Percentiles rank a stretch among this genome's conserved stretches.
These are phyloP conservation scores for Colossoma macropomum DNA, from an alignment of 2,113 vertebrate genomes.

Conservation along the genomic window DNA sequence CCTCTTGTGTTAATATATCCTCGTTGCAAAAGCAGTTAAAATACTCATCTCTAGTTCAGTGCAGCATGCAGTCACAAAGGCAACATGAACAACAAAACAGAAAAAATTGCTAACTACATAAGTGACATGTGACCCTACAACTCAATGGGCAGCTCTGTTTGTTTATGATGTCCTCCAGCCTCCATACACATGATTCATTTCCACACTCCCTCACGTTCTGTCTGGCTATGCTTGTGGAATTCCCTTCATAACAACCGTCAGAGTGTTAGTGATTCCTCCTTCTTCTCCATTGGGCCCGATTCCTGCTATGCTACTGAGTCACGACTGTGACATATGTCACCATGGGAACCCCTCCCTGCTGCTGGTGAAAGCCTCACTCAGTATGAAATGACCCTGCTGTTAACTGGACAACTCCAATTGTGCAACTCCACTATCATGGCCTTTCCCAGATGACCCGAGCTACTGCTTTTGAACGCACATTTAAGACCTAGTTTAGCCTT, in stretches of 20 bases:
- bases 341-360: neutral
- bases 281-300: neutral
- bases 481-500: neutral
- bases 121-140: neutral
- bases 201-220: constrained; percentile 8
- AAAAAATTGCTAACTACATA: neutral
- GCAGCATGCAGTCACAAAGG: neutral
- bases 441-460: constrained; percentile 32
- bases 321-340: constrained; percentile 25
- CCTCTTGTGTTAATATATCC: neutral
- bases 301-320: constrained; percentile 28
- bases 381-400: constrained; percentile 30
- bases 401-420: constrained; percentile 38
- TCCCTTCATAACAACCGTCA: neutral
- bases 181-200: constrained; percentile 13
- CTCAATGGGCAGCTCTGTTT: constrained; percentile 13
- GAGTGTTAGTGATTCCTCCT: constrained; percentile 15
- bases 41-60: no score
- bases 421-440: neutral
- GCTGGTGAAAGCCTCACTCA: constrained; percentile 33
- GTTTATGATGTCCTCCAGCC: neutral
- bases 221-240: constrained; percentile 7
- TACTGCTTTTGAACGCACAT: constrained; percentile 2
- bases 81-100: neutral
- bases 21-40: no score